phyloP scores from a whole-genome alignment of 2,797 vertebrate species.

The Intellagama lesueurii region DNA sequence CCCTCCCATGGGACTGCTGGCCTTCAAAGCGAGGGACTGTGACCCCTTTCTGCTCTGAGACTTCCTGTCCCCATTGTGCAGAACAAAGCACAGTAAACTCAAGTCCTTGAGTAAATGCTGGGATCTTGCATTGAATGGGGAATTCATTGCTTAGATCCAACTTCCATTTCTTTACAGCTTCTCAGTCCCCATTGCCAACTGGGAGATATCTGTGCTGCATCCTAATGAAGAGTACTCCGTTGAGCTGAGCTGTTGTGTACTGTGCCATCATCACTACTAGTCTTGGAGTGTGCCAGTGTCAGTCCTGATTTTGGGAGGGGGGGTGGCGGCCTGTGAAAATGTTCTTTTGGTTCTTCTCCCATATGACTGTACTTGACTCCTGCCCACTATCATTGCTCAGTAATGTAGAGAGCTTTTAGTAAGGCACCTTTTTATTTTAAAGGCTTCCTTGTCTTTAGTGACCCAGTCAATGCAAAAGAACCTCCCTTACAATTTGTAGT shows the following conservation, averaged over 20 bases:
- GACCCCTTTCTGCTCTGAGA: slow-evolving; percentile 75
- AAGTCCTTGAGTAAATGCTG: slow-evolving; percentile 73
- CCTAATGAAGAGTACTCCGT: slow-evolving; percentile 76
- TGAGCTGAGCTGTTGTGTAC: slow-evolving; percentile 55
- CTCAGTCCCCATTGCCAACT: slow-evolving; percentile 69
- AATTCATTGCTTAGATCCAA: slow-evolving; percentile 73
- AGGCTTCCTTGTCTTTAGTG: slow-evolving; percentile 16
- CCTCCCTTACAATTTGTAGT: slow-evolving; percentile 1
- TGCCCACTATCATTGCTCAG: background rate
- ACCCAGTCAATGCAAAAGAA: slow-evolving; percentile 13
- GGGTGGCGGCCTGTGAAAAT: slow-evolving; percentile 46
- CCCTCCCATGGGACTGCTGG: slow-evolving; percentile 66
- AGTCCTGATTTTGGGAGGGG: background rate
- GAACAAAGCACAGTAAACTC: slow-evolving; percentile 68
- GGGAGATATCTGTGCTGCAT: slow-evolving; percentile 66
- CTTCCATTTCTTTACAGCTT: slow-evolving; percentile 79
- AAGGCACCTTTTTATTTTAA: slow-evolving; percentile 4
- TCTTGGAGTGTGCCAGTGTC: slow-evolving; percentile 61
- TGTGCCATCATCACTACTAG: slow-evolving; percentile 61
- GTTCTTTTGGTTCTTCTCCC: slow-evolving; percentile 40
- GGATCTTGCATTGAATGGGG: slow-evolving; percentile 73
- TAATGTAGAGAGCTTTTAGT: slow-evolving; percentile 5
- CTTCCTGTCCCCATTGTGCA: slow-evolving; percentile 81
- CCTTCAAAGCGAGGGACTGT: slow-evolving; percentile 69
- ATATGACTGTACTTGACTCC: slow-evolving; percentile 33